These are phyloP conservation scores for Leptogaster cylindrica DNA, from an alignment of 2,888 invertebrate genomes.

Conservation along the genomic window DNA sequence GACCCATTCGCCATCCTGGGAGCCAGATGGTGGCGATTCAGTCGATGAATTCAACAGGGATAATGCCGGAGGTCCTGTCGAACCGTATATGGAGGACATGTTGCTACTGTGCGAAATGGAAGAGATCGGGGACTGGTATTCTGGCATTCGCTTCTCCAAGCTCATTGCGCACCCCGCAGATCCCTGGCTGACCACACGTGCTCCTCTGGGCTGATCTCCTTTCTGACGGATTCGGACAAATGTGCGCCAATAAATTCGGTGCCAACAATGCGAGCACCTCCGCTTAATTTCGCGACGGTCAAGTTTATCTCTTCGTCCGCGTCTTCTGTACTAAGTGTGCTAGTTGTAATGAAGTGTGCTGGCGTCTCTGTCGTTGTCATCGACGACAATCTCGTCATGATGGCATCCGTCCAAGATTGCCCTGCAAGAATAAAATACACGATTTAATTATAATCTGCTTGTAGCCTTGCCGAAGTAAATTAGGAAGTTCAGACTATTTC, in stretches of 20 bases:
- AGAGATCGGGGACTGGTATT: neutral
- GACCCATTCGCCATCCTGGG: slow-evolving; percentile 62
- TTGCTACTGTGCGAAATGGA: slow-evolving; percentile 16
- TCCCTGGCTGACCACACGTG: neutral
- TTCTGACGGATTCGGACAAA: neutral
- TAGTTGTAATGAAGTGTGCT: slow-evolving; percentile 19
- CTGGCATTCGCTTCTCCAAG: slow-evolving; percentile 4
- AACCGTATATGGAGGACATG: slow-evolving; percentile 47
- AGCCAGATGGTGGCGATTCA: neutral
- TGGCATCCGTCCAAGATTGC: slow-evolving; percentile 47
- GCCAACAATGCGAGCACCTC: slow-evolving; percentile 9
- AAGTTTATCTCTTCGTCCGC: slow-evolving; percentile 6
- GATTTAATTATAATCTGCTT: slow-evolving; percentile 23
- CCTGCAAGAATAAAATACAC: slow-evolving; percentile 41
- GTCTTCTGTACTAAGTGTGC: slow-evolving; percentile 4
- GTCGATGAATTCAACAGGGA: neutral
- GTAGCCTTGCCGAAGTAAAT: slow-evolving; percentile 9
- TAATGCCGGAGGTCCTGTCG: slow-evolving; percentile 46
- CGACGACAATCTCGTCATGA: slow-evolving; percentile 48
- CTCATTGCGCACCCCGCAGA: slow-evolving; percentile 7
- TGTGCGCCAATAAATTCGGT: neutral
- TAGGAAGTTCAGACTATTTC: slow-evolving; percentile 3
- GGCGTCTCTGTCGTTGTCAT: slow-evolving; percentile 40
- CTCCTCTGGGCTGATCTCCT: neutral
- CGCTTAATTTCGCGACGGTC: neutral